These are phyloP conservation scores for Hyppa rectilinea DNA, from an alignment of 2,888 invertebrate species.

Conservation along the genomic window DNA sequence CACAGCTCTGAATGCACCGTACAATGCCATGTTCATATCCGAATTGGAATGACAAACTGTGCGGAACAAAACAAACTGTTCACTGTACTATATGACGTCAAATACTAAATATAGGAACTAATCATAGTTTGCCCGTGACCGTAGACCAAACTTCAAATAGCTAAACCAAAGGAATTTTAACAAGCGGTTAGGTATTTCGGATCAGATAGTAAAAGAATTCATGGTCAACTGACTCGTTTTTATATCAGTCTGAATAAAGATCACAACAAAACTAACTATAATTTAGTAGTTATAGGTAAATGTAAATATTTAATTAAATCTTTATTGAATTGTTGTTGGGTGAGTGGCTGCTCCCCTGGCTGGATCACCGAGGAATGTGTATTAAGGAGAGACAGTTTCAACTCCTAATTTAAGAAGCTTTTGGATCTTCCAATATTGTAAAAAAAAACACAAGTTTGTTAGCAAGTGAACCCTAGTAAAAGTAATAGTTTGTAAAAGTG, in stretches of 20 bases:
- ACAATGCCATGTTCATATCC: conserved; percentile 50
- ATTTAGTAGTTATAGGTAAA: not conserved
- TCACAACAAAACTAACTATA: not conserved
- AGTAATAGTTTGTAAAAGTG: no score
- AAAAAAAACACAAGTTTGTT: no score
- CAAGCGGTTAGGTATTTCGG: conserved; percentile 25
- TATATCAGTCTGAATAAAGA: not conserved
- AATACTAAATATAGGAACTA: conserved; percentile 46
- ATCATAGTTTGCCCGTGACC: conserved; percentile 53
- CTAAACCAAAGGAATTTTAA: conserved; percentile 27
- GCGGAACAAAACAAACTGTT: conserved; percentile 50
- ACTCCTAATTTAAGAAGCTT: no score
- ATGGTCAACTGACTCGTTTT: conserved; percentile 1
- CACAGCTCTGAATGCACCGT: conserved; percentile 44
- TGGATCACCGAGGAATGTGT: no score
- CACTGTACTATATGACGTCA: conserved; percentile 42
- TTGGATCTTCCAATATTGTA: no score
- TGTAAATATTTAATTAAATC: no score
- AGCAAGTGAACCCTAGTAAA: no score
- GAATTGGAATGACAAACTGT: conserved; percentile 41
- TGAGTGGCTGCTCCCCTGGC: no score
- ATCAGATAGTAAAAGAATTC: conserved; percentile 36
- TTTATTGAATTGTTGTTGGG: no score
- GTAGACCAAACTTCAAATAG: conserved; percentile 39
- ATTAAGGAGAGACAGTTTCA: no score